Evolutionary conservation across 2,797 vertebrate species (phyloP), one percentile per base, ranked within the genome.

Genomic region (Sebastes diaconus): DNA sequence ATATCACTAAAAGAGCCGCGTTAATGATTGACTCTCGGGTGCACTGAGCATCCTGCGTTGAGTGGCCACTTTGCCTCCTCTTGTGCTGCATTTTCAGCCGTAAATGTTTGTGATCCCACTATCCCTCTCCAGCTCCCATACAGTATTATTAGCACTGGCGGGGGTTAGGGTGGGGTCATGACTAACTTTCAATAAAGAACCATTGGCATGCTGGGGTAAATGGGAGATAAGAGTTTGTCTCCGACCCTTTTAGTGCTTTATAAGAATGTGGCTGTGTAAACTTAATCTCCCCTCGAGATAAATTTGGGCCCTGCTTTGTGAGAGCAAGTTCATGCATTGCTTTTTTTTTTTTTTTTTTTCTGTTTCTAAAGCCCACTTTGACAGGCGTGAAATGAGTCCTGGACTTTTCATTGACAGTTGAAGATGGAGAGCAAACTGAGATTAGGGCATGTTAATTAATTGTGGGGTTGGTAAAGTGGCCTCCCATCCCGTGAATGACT

Each of bases 21-120:
- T 95, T 94, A 95, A 95, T 95, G 85, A 95, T 95, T 95, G 90
- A 95, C 94, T 88, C 57, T 34, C n/a, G 2, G 76, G 27, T n/a
- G 72, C 85, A 86, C 80, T 76, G 61, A 90, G 90, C 90, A 92
- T 93, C 89, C 90, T 88, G 90, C 73, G 68, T 73, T 68, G 87
- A 93, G 92, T 93, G 90, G 89, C 90, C 92, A 91, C 92, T 94
- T 92, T 94, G 90, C 86, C 91, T 67, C 88, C 92, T 92, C 93
- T 93, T 91, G 88, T 87, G 81, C 88, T 85, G 84, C 90, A 75
- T 93, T 94, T 93, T 83, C 85, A 90, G 92, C 89, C 55, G 83
- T 93, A 94, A 94, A 94, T 94, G 91, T 95, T 93, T 92, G 88
- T 89, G 88, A 84, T 92, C 83, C 87, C 84, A 86, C 90, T 77